phyloP scores from a whole-genome alignment of 2,797 vertebrate genomes.

The Vireo griseus region DNA sequence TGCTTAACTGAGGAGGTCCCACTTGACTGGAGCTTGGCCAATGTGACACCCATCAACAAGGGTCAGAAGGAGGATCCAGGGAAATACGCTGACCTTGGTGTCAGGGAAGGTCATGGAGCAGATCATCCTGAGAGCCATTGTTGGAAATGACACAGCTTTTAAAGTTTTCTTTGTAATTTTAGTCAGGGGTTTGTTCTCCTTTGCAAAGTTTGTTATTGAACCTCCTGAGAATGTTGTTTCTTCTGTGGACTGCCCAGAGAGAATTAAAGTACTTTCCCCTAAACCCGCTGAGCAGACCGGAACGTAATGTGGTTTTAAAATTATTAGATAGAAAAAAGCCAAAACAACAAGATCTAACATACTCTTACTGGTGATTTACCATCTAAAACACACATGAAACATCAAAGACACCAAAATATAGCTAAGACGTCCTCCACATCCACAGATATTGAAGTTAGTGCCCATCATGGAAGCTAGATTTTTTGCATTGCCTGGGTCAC shows the following conservation, averaged over 20 bases:
- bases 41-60: background rate
- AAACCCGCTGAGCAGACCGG: background rate
- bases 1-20: background rate
- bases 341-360: background rate
- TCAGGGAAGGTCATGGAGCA: background rate
- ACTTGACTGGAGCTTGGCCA: background rate
- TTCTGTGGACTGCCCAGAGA: background rate
- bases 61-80: background rate
- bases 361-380: background rate
- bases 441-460: background rate
- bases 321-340: fast-evolving
- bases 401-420: background rate
- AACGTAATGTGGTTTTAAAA: background rate
- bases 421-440: background rate
- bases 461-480: background rate
- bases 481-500: background rate
- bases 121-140: background rate
- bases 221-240: background rate
- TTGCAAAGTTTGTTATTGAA: background rate
- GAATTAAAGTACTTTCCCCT: background rate
- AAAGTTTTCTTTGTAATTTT: background rate
- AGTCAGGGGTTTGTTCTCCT: background rate
- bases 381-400: background rate
- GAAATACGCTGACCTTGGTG: background rate
- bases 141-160: background rate